phyloP scores from a whole-genome alignment of 2,113 vertebrate genomes.

The Bujurquina vittata region DNA sequence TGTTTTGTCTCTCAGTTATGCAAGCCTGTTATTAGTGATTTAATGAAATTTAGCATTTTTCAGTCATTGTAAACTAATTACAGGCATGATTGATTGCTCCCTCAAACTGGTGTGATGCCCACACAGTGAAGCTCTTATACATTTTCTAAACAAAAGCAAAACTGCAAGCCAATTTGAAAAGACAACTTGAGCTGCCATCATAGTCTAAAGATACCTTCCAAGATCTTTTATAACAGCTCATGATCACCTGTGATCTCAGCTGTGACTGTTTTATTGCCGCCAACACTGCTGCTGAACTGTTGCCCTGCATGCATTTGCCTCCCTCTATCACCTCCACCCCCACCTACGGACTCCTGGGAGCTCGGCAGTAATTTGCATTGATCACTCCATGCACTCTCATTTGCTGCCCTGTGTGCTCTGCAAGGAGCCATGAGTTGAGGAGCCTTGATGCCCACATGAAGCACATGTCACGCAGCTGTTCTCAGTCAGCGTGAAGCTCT shows the following conservation, averaged over 20 bases:
- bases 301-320: constrained; percentile 15
- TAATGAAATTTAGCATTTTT: background rate
- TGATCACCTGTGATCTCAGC: background rate
- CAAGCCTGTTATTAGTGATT: background rate
- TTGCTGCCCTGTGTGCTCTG: constrained; percentile 35
- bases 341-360: constrained; percentile 30
- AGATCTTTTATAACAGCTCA: background rate
- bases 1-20: background rate
- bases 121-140: background rate
- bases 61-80: constrained; percentile 1
- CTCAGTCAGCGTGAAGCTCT: background rate
- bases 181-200: background rate
- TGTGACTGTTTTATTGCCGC: background rate
- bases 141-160: constrained; percentile 1
- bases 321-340: background rate
- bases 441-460: constrained; percentile 27
- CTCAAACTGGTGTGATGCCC: background rate
- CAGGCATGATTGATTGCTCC: constrained; percentile 1
- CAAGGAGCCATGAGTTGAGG: constrained; percentile 28
- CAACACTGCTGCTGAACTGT: constrained; percentile 11
- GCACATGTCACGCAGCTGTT: constrained; percentile 16
- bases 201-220: background rate
- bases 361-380: constrained; percentile 61
- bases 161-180: background rate
- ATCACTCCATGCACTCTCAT: constrained; percentile 55